These are phyloP conservation scores for Microcebus jonahi DNA, from an alignment of 2,113 vertebrate genomes.

Conservation along the genomic window DNA sequence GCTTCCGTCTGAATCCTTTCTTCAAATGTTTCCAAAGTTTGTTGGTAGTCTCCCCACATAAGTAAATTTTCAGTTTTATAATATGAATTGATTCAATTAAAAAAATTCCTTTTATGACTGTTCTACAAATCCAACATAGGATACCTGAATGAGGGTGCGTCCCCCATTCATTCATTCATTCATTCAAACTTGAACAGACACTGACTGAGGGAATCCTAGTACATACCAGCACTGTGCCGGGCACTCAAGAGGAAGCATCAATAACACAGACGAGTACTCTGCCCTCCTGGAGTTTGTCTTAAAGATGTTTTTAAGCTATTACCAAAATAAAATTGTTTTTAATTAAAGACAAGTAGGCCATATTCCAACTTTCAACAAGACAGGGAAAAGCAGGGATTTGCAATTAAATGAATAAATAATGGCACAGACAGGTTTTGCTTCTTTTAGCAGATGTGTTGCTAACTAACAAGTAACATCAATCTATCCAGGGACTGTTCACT, in stretches of 20 bases:
- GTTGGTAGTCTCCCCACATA: not conserved
- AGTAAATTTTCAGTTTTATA: not conserved
- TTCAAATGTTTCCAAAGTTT: conserved; percentile 24
- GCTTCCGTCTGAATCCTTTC: not conserved
- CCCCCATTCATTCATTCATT: not conserved
- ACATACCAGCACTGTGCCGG: not conserved
- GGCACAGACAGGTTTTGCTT: not conserved
- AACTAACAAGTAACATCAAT: not conserved
- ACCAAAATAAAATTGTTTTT: not conserved
- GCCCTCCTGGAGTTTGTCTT: not conserved
- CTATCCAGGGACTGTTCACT: not conserved
- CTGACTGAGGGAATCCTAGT: not conserved
- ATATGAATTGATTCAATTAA: not conserved
- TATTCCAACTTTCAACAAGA: not conserved
- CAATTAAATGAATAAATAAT: not conserved
- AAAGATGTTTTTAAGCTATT: not conserved
- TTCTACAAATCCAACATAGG: not conserved
- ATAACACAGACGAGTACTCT: not conserved
- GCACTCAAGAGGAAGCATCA: too few relatives aligned
- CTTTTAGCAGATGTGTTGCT: not conserved
- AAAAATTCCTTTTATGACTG: not conserved
- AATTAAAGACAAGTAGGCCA: not conserved
- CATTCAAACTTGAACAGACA: not conserved
- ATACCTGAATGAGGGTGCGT: not conserved
- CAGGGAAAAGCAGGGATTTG: not conserved